These are phyloP conservation scores for Eumaeus atala DNA, from an alignment of 1,140 invertebrate genomes.

Conservation along the genomic window DNA sequence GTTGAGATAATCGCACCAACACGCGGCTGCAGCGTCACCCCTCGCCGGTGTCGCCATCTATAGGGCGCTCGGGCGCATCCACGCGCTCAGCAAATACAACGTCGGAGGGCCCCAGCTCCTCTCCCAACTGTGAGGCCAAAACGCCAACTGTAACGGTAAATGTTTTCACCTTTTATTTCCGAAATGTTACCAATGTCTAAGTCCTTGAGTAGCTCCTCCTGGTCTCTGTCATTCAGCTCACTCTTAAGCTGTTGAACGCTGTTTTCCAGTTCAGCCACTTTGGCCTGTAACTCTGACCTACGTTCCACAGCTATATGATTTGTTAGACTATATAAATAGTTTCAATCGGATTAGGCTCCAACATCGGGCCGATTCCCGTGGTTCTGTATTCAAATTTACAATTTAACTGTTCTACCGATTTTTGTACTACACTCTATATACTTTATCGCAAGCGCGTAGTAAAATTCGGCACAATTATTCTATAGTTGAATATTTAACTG, in stretches of 20 bases:
- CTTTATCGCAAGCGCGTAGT: too few species aligned
- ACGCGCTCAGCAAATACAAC: conserved; percentile 6
- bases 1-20: conserved; percentile 3
- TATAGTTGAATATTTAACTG: too few species aligned
- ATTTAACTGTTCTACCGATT: too few species aligned
- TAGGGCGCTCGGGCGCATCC: not conserved
- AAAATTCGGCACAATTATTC: too few species aligned
- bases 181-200: not conserved
- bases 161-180: not conserved
- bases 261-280: not conserved
- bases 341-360: too few species aligned
- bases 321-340: too few species aligned
- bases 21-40: not conserved
- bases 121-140: not conserved
- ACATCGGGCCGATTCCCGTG: too few species aligned
- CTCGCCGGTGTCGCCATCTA: not conserved
- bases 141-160: not conserved
- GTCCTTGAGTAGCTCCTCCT: not conserved
- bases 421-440: too few species aligned
- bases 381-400: too few species aligned
- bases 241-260: not conserved
- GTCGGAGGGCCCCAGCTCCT: not conserved
- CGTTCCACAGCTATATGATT: too few species aligned
- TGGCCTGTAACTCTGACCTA: too few species aligned
- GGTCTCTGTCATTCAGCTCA: not conserved